Conservation (phyloP, 92 coral and sea anemone species). For the Zoanthus gigantus region DNA sequence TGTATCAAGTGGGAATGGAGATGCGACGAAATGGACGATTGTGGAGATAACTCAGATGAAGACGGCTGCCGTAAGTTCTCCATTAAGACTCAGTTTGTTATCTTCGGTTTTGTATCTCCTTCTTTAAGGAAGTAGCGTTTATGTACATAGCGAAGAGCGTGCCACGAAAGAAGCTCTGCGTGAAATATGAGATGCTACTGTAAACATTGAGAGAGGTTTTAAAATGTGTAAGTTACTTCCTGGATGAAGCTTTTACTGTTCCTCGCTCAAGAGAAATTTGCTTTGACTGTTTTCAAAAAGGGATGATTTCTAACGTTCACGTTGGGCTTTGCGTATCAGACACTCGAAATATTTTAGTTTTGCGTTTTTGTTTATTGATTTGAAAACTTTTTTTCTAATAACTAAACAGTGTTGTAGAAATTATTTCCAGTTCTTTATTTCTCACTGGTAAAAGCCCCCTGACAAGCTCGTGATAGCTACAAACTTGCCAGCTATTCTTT, state of each 20-base stretch:
- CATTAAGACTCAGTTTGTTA: not conserved
- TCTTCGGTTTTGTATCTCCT: not conserved
- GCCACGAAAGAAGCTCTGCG: not conserved
- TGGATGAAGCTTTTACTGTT: not conserved
- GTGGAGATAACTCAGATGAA: constrained; percentile 47
- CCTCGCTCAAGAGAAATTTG: not conserved
- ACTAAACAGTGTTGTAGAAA: not conserved
- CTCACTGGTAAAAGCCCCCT: not conserved
- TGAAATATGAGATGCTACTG: not conserved
- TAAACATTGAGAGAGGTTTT: not conserved
- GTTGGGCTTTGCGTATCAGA: not conserved
- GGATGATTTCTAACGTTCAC: not conserved
- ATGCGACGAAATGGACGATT: constrained; percentile 51
- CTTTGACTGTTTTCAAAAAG: not conserved
- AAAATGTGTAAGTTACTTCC: not conserved
- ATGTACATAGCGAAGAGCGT: not conserved
- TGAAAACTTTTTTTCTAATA: not conserved
- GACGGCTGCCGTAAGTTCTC: constrained; percentile 31
- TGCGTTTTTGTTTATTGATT: too few species aligned
- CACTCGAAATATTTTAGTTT: not conserved
- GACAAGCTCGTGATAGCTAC: not conserved
- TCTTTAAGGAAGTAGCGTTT: not conserved
- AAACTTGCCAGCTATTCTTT: constrained; percentile 1
- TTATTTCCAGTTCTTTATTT: not conserved
- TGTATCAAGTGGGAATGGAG: constrained; percentile 16